A percentile compares a stretch with the other conserved stretches of the same genome.
These are phyloP conservation scores for Nothocercus julius DNA, from an alignment of 2,113 vertebrate genomes.

Conservation along the genomic window DNA sequence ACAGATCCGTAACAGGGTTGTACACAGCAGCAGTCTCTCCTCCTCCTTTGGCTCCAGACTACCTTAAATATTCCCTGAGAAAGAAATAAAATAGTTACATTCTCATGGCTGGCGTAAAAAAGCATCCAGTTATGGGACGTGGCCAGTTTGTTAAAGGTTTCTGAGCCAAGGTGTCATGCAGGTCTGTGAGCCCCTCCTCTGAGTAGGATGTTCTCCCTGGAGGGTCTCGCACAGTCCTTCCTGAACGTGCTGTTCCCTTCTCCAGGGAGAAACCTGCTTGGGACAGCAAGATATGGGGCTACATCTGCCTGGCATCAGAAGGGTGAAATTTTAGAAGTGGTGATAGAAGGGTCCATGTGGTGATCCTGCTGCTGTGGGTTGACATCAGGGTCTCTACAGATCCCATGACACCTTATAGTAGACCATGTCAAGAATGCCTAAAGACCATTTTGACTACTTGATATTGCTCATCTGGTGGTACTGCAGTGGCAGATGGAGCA, in stretches of 20 bases:
- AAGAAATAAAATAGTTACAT: background rate
- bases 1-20: background rate
- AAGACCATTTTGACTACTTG: background rate
- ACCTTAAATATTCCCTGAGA: background rate
- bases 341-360: too few species aligned
- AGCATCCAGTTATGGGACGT: background rate
- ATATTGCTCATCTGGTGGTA: background rate
- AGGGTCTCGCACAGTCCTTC: background rate
- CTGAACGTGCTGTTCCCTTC: background rate
- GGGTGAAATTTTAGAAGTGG: background rate
- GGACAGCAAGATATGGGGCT: background rate
- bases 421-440: background rate
- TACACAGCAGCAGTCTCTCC: background rate
- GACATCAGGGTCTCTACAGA: background rate
- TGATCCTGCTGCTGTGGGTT: background rate
- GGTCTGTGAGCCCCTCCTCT: background rate
- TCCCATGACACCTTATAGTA: background rate
- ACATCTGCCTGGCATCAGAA: background rate
- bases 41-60: background rate
- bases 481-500: background rate
- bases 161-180: background rate
- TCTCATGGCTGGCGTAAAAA: background rate
- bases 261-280: background rate
- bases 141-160: background rate
- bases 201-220: rapidly evolving